Conservation (phyloP, 2,113 vertebrate genomes). For the Gopherus flavomarginatus region DNA sequence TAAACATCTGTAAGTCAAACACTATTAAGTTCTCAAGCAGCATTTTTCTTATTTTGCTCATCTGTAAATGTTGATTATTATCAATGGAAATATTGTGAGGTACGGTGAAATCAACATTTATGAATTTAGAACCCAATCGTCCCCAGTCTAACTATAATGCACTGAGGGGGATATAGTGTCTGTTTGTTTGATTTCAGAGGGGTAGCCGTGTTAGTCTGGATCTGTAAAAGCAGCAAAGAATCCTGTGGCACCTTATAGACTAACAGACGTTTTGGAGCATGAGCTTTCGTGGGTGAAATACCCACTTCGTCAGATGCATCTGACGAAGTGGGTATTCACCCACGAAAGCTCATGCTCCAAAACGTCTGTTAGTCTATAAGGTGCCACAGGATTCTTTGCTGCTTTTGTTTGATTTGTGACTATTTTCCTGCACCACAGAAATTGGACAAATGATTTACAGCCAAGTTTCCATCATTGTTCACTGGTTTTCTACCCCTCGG, state of each 20-base stretch:
- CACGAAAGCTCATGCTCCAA: too few relatives aligned
- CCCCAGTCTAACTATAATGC: neutral
- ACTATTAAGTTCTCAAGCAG: neutral
- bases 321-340: too few relatives aligned
- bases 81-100: neutral
- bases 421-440: constrained; percentile 20
- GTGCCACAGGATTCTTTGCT: too few relatives aligned
- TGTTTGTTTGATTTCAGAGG: constrained; percentile 38
- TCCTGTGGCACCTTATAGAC: too few relatives aligned
- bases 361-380: too few relatives aligned
- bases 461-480: constrained; percentile 7
- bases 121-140: neutral
- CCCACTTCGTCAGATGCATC: too few relatives aligned
- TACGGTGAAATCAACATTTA: neutral
- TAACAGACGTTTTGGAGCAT: too few relatives aligned
- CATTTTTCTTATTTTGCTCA: neutral
- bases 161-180: neutral
- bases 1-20: neutral
- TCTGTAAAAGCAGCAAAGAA: too few relatives aligned
- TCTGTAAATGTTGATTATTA: neutral
- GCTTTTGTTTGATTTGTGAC: constrained; percentile 36
- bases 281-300: too few relatives aligned
- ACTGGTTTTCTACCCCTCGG: neutral
- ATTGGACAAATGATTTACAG: neutral
- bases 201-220: too few relatives aligned